Evolutionary conservation across 2,888 invertebrate genomes (phyloP).

Genomic region (Nephrotoma appendiculata): DNA sequence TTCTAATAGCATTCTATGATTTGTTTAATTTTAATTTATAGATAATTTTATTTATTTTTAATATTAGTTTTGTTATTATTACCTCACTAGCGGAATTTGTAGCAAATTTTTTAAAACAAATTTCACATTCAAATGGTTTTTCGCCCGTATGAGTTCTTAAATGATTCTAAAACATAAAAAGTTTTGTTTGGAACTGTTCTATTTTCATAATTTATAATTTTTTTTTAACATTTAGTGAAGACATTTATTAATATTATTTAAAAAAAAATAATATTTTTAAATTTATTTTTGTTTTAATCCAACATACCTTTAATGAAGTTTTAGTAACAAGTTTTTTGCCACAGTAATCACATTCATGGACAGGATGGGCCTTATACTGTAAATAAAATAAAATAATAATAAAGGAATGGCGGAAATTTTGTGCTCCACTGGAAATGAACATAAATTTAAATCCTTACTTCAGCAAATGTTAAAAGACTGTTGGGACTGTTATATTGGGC

Average conservation of each 20-base stretch:
- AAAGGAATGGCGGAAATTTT: background rate
- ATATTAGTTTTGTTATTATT: background rate
- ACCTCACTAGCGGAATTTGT: constrained; percentile 1
- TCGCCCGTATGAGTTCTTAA: constrained; percentile 4
- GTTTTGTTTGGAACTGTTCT: background rate
- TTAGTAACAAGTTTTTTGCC: constrained; percentile 1
- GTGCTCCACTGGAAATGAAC: background rate
- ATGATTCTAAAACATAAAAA: constrained; percentile 3
- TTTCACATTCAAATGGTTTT: constrained; percentile 4
- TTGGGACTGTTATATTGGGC: background rate
- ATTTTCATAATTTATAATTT: background rate
- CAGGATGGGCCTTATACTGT: constrained; percentile 1
- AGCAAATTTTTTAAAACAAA: constrained; percentile 4
- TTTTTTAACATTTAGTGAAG: background rate
- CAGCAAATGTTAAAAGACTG: constrained; percentile 1
- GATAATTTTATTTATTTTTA: background rate
- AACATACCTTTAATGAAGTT: constrained; percentile 1
- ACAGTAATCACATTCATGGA: constrained; percentile 2
- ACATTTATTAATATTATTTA: background rate
- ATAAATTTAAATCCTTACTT: background rate
- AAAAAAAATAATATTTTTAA: background rate
- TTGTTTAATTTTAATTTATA: background rate
- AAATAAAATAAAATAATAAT: background rate
- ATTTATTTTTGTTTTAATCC: background rate
- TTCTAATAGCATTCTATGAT: background rate